Evolutionary conservation across 2,113 vertebrate genomes (phyloP), one percentile per base, ranked within the genome.

Genomic region (Hypanus sabinus): DNA sequence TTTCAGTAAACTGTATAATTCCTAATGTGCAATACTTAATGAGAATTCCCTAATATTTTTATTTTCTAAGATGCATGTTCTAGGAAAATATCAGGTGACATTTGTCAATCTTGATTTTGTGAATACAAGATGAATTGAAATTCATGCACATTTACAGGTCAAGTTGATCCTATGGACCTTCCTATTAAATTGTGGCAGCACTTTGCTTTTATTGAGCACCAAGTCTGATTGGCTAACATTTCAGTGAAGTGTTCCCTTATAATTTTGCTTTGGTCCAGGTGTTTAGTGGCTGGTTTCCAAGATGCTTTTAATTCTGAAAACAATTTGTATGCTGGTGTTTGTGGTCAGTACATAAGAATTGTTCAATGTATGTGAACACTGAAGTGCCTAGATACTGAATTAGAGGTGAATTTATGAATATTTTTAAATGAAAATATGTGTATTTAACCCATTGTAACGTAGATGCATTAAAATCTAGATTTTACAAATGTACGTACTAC

Each of bases 311-410:
- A 33, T 93, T 65, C 30, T 90, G 62, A 33, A 90, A 90, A 90
- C 62, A 30, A n/a, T 87, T 87, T n/a, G 33, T 22, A 90, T 90
- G 55, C 55, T 60, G 55, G 55, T 87, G 55, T 87, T 60, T 24
- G 55, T 60, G 85, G 65, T 68, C 30, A 65, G 85, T 68, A 90
- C 65, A 33, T 12, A 60, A 33, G 83, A n/a, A 36, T 65, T 20
- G 85, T 65, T 90, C 60, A 90, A 90, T 65, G n/a, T 90, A 27
- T 33, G 16, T 90, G 65, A 90, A 68, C 85, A 90, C 85, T 88
- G 85, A 90, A 90, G 85, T 90, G 85, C 85, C 85, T 90, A 68
- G 85, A 33, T 33, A 90, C 33, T 36, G 60, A 85, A 65, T 90
- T 90, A 65, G 30, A 33, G 27, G 11, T 90, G 83, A 87, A 46